Conservation (phyloP, 1,140 invertebrate species). For the Caerostris extrusa region DNA sequence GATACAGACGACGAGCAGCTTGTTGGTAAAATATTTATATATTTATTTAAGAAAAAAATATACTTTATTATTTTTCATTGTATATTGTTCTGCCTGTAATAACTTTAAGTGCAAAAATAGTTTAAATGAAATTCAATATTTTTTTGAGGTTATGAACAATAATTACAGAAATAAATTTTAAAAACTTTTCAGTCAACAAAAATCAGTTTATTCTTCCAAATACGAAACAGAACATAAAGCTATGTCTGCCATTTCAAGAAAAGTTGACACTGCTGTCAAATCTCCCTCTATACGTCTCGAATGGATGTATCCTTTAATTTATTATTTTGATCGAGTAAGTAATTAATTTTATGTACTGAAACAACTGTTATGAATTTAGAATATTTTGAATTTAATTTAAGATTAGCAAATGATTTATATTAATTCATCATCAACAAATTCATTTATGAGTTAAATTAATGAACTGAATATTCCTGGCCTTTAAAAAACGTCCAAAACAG, state of each 20-base stretch:
- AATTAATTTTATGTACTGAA: too few relatives aligned
- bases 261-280: background rate
- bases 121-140: too few relatives aligned
- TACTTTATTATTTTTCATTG: background rate
- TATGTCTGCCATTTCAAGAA: background rate
- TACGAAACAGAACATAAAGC: background rate
- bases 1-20: background rate
- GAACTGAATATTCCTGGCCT: background rate
- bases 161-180: too few relatives aligned
- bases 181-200: background rate
- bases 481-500: background rate
- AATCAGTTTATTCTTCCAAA: conserved; percentile 22
- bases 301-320: conserved; percentile 60
- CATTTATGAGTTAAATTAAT: background rate
- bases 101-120: too few relatives aligned
- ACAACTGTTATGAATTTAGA: too few relatives aligned
- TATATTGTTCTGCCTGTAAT: too few relatives aligned
- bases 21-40: background rate
- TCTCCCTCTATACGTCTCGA: background rate
- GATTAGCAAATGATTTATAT: too few relatives aligned
- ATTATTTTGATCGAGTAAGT: background rate
- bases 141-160: too few relatives aligned
- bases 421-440: background rate
- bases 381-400: too few relatives aligned
- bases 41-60: background rate